Conservation (phyloP, 2,113 vertebrate genomes). For the Zingel zingel region DNA sequence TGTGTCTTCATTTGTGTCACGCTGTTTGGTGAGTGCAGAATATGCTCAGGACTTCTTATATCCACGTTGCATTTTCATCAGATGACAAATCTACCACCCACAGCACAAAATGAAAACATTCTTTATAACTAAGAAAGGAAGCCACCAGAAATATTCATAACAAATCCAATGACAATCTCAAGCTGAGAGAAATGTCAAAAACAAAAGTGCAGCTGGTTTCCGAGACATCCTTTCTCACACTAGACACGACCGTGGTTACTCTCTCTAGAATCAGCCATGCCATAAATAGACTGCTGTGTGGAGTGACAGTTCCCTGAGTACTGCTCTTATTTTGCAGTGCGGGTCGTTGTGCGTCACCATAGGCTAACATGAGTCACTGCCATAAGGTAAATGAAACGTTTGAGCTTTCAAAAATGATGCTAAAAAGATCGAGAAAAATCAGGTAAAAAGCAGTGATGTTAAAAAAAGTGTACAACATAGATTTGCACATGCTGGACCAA, state of each 20-base stretch:
- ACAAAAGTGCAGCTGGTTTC: not conserved
- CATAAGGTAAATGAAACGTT: constrained; percentile 10
- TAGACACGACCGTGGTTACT: not conserved
- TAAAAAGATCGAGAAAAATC: constrained; percentile 29
- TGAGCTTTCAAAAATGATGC: constrained; percentile 15
- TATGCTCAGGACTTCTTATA: not conserved
- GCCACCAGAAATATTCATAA: not conserved
- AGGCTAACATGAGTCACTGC: constrained; percentile 44
- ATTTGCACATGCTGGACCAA: not conserved
- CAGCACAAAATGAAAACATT: not conserved
- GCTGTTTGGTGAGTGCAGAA: not conserved
- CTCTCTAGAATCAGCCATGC: constrained; percentile 14
- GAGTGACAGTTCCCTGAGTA: constrained; percentile 42
- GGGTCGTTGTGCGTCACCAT: constrained; percentile 47
- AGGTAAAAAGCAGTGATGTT: not conserved
- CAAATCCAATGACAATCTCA: not conserved
- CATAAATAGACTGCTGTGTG: constrained; percentile 31
- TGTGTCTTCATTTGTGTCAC: not conserved
- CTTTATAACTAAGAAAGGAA: not conserved
- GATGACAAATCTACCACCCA: not conserved
- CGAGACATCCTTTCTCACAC: not conserved
- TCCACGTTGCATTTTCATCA: not conserved
- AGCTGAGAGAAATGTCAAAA: constrained; percentile 9
- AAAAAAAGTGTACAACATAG: not conserved
- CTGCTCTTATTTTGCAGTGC: constrained; percentile 39